Evolutionary conservation across 2,797 vertebrate genomes (phyloP).

Genomic region (Sebastes goodei): DNA sequence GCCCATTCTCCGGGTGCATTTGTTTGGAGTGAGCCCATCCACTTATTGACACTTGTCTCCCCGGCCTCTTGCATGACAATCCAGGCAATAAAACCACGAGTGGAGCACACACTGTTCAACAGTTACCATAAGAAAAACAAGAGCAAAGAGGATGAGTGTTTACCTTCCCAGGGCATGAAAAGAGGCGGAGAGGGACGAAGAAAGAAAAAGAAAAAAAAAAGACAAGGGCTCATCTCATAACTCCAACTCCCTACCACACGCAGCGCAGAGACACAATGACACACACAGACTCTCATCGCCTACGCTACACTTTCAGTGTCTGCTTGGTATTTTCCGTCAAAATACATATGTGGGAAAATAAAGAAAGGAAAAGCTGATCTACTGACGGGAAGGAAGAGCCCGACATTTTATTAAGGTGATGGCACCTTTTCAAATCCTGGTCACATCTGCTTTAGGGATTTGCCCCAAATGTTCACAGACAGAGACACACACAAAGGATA

Average conservation of each 20-base stretch:
- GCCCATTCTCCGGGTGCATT: slow-evolving; percentile 68
- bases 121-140: slow-evolving; percentile 80
- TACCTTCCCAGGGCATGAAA: slow-evolving; percentile 82
- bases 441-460: slow-evolving; percentile 80
- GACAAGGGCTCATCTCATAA: slow-evolving; percentile 54
- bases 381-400: slow-evolving; percentile 55
- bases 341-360: slow-evolving; percentile 49
- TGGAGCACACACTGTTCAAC: slow-evolving; percentile 79
- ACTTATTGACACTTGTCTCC: slow-evolving; percentile 84
- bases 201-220: slow-evolving; percentile 33
- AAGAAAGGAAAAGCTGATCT: slow-evolving; percentile 46
- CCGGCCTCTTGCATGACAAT: slow-evolving; percentile 80
- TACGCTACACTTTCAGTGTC: not conserved
- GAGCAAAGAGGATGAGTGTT: slow-evolving; percentile 78
- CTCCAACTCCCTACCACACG: slow-evolving; percentile 18
- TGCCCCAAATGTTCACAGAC: slow-evolving; percentile 50
- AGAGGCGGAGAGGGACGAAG: slow-evolving; percentile 43
- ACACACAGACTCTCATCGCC: not conserved
- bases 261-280: not conserved
- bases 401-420: slow-evolving; percentile 46
- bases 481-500: slow-evolving; percentile 55
- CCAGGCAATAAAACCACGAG: slow-evolving; percentile 83
- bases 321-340: slow-evolving; percentile 28
- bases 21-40: slow-evolving; percentile 80
- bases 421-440: slow-evolving; percentile 68